These are phyloP conservation scores for Macrobrachium rosenbergii DNA, from an alignment of 1,140 invertebrate species.

Conservation along the genomic window DNA sequence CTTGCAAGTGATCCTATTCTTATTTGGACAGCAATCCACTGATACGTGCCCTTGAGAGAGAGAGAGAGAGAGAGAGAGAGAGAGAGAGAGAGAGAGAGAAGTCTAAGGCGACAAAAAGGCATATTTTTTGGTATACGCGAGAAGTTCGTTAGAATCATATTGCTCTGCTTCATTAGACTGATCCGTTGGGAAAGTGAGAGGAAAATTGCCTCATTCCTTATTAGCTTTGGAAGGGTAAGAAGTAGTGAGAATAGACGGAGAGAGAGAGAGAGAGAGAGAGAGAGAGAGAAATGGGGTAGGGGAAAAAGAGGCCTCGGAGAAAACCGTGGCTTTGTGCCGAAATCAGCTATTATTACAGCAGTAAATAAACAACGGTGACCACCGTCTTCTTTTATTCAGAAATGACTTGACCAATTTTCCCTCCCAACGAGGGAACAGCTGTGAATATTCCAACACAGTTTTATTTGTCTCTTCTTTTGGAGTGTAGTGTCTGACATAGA, in stretches of 20 bases:
- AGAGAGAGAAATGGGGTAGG: constrained; percentile 7
- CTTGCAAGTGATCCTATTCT: no score
- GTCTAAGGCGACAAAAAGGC: neutral
- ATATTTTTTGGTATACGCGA: no score
- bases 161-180: no score
- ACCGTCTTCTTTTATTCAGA: neutral
- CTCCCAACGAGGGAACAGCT: no score
- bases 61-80: constrained; percentile 3
- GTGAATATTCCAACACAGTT: no score
- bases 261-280: neutral
- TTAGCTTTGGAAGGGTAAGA: neutral
- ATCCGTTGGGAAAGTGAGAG: neutral
- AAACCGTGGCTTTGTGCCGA: no score
- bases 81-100: no score
- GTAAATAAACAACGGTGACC: neutral
- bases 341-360: neutral
- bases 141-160: no score
- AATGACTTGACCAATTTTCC: neutral
- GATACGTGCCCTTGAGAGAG: neutral
- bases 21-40: no score
- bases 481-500: no score
- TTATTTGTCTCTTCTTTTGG: no score
- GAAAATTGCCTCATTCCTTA: neutral
- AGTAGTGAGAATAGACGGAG: neutral
- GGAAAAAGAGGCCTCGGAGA: neutral